Base-by-base conservation (phyloP, 1,140 invertebrate species). In the Bathynomus jamesi region DNA sequence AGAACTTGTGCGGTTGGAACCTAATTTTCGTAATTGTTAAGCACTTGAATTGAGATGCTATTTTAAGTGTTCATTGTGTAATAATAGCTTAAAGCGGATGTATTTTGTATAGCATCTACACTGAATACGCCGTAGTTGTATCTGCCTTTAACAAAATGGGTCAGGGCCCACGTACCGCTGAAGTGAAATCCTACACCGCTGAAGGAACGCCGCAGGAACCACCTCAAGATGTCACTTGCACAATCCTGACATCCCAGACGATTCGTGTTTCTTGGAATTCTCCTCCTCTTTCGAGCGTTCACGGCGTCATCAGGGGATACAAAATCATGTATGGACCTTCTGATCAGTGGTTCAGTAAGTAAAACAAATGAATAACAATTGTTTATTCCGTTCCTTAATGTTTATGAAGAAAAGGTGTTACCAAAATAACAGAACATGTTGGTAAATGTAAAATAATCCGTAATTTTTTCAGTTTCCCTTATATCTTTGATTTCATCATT, bases 61-160 rank as follows among this genome's bases (percentile, higher is more conserved):
- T n/a, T n/a, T n/a, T n/a, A n/a, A n/a, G n/a, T n/a, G n/a, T n/a
- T n/a, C n/a, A n/a, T n/a, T n/a, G n/a, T n/a, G n/a, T n/a, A n/a
- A n/a, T n/a, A n/a, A n/a, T n/a, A n/a, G n/a, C n/a, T n/a, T n/a
- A n/a, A n/a, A n/a, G n/a, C n/a, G n/a, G n/a, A n/a, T n/a, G n/a
- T n/a, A n/a, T n/a, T n/a, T n/a, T n/a, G n/a, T n/a, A 87, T 88
- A 76, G 75, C 78, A 95, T 93, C 11, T 96, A 95, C 83, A 97
- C 94, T 0, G 92, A 96, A 82, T 98, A 98, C 82, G 89, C 91
- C 4, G 91, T 97, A 0, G 92, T 96, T 8, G 93, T 96, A 21
- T 94, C 96, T 84, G 94, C 94, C 0, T 97, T 95, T 80, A 98
- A 98, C 82, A 92, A 93, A 82, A 90, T 95, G 78, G 95, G 95